Base-by-base conservation (phyloP, 2,888 invertebrate species). In the Reticulitermes lucifugus region DNA sequence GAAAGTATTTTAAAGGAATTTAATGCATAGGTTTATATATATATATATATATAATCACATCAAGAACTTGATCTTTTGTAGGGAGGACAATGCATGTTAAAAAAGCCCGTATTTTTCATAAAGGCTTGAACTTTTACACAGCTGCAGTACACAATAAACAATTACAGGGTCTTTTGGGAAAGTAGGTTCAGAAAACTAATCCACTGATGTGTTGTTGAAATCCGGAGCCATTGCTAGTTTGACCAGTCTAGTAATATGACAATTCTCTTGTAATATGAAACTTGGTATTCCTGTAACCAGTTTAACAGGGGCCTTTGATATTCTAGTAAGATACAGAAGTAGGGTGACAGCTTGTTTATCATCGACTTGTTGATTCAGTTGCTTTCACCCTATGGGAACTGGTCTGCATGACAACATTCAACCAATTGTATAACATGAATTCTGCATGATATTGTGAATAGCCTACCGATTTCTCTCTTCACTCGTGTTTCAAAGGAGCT, bases 131-230 rank as follows among this genome's bases (percentile, higher is more conserved):
- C 60, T 21, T 46, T 80, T n/a, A 80, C 60, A 55, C 80, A 55
- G n/a, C 60, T 59, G 60, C 80, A 35, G n/a, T 80, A 59, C 43
- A 55, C 35, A 79, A 51, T 29, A 46, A 55, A 55, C 51, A 51
- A 79, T 51, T 79, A 35, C 80, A 80, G 55, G 22, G 80, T 35
- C 60, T 80, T 83, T 83, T 83, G 83, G 83, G 83, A 83, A 75
- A 83, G 83, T 75, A 75, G 75, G 73, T 80, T 80, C 80, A n/a
- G 60, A 25, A 59, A 6, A 59, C 55, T 55, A 80, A 80, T 60
- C 35, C 73, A 73, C 29, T 29, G 35, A 29, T 29, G 22, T 35
- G 25, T 59, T 60, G 41, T 80, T 22, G 29, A 80, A 35, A 29
- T 55, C 29, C 10, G 29, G 29, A 29, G 60, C 79, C 55, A 25